phyloP scores from a whole-genome alignment of 2,797 vertebrate genomes.

The Megaceryle alcyon region DNA sequence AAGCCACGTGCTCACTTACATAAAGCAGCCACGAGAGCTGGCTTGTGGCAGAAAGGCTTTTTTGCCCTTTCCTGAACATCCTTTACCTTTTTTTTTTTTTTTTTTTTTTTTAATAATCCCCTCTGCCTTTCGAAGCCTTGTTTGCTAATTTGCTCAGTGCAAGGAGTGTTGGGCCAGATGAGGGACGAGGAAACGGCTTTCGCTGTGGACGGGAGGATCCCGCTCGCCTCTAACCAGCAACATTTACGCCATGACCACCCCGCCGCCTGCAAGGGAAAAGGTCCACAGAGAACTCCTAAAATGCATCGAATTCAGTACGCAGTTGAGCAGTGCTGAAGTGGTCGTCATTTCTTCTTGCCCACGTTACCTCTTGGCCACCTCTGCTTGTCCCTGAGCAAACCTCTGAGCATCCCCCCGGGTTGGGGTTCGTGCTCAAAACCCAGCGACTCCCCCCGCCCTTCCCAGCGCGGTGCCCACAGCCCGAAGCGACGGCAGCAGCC shows the following conservation, averaged over 20 bases:
- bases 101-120: too few species aligned
- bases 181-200: neutral
- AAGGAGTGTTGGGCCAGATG: neutral
- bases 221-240: rapidly evolving
- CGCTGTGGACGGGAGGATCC: neutral
- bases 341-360: neutral
- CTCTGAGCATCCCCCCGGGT: rapidly evolving
- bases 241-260: neutral
- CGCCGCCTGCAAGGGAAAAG: neutral
- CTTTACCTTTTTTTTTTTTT: neutral
- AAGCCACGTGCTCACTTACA: neutral
- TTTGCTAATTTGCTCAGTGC: neutral
- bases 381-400: neutral
- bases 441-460: rapidly evolving
- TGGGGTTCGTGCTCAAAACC: neutral
- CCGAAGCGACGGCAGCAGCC: rapidly evolving
- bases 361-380: rapidly evolving
- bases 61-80: neutral
- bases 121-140: neutral
- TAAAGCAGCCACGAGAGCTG: rapidly evolving
- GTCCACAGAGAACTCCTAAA: rapidly evolving
- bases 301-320: neutral
- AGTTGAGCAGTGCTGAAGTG: neutral
- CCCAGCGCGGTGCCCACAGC: rapidly evolving
- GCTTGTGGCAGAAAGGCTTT: rapidly evolving